Conservation (phyloP, 2,113 vertebrate genomes). For the Guaruba guarouba region DNA sequence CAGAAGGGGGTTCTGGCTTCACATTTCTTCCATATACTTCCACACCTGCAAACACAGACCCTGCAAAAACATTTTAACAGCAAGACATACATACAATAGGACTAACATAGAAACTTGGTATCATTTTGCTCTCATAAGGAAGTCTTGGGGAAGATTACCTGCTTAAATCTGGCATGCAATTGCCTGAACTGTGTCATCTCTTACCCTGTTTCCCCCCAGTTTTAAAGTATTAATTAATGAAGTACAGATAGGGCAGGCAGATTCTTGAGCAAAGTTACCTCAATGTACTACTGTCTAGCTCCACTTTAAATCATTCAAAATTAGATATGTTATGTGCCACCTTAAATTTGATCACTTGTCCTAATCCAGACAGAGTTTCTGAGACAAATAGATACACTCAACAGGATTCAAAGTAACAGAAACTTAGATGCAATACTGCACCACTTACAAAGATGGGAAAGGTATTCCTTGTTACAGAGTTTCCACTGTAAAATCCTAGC, state of each 20-base stretch:
- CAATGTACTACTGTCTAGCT: not conserved
- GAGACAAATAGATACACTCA: not conserved
- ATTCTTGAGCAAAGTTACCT: not conserved
- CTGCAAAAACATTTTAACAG: constrained; percentile 1
- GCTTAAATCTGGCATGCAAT: not conserved
- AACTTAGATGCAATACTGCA: not conserved
- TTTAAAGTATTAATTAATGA: not conserved
- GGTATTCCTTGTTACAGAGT: not conserved
- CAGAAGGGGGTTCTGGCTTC: not conserved
- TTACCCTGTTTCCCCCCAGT: not conserved
- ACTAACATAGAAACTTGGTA: not conserved
- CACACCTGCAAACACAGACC: not conserved
- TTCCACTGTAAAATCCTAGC: not conserved
- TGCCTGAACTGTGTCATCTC: not conserved
- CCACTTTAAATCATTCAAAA: not conserved
- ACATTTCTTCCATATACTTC: not conserved
- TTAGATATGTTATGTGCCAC: not conserved
- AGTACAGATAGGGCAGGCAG: not conserved
- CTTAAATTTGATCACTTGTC: not conserved
- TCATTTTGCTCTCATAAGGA: not conserved
- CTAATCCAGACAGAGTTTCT: not conserved
- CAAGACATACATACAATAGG: not conserved
- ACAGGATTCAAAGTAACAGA: not conserved
- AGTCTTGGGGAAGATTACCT: not conserved
- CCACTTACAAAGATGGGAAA: not conserved